Evolutionary conservation across 2,888 invertebrate species (phyloP).

Genomic region (Acanthococcus lagerstroemiae): DNA sequence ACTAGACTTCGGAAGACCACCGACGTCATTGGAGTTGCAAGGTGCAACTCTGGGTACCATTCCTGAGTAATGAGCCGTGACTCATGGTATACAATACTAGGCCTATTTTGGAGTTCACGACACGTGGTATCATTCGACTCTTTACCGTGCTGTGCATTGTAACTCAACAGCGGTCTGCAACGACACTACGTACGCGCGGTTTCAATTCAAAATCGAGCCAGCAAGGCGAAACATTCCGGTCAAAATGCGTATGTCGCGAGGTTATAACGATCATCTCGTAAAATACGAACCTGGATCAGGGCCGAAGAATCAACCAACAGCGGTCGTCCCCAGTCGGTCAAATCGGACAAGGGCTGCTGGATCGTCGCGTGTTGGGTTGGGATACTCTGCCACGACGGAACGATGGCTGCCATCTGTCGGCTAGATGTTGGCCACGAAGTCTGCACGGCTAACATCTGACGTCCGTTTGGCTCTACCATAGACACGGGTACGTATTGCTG

Average conservation of each 20-base stretch:
- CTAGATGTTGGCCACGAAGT: slow-evolving; percentile 52
- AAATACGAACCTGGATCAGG: slow-evolving; percentile 51
- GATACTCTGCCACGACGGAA: slow-evolving; percentile 75
- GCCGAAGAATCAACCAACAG: slow-evolving; percentile 62
- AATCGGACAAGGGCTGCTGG: slow-evolving; percentile 52
- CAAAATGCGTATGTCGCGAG: neutral
- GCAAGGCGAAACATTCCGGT: neutral
- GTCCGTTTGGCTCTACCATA: slow-evolving; percentile 75
- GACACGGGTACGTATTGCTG: slow-evolving; percentile 90
- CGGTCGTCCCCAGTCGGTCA: slow-evolving; percentile 62
- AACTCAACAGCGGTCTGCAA: too few relatives aligned
- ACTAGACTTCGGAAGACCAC: too few relatives aligned
- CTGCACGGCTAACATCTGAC: slow-evolving; percentile 54
- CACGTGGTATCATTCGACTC: too few relatives aligned
- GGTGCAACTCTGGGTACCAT: too few relatives aligned
- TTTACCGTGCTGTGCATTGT: too few relatives aligned
- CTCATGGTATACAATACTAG: too few relatives aligned
- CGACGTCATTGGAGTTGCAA: too few relatives aligned
- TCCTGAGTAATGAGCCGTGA: too few relatives aligned
- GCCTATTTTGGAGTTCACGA: too few relatives aligned
- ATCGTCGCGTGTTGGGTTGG: slow-evolving; percentile 52
- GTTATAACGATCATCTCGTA: neutral
- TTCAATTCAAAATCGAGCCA: too few relatives aligned
- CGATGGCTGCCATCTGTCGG: slow-evolving; percentile 64
- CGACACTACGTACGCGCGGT: too few relatives aligned